A percentile compares a stretch with the other conserved stretches of the same genome.
Evolutionary conservation across 2,113 vertebrate genomes (phyloP).

Genomic region (Gasterosteus aculeatus): DNA sequence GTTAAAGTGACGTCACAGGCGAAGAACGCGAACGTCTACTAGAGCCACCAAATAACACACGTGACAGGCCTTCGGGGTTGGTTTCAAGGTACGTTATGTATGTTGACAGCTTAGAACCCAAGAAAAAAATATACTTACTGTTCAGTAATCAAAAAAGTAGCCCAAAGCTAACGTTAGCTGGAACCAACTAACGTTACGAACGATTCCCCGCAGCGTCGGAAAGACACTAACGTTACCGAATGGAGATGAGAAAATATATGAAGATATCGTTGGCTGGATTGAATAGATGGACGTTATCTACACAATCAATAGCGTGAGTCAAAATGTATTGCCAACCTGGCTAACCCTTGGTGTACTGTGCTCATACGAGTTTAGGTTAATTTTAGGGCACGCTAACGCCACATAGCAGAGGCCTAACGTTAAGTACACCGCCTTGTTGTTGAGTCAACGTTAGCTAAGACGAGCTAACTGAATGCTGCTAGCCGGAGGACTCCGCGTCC

Average conservation of each 20-base stretch:
- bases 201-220: constrained; percentile 1
- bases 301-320: background rate
- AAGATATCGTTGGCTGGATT: background rate
- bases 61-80: background rate
- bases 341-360: background rate
- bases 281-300: background rate
- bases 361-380: background rate
- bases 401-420: constrained; percentile 49
- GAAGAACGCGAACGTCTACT: background rate
- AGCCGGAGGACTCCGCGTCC: background rate
- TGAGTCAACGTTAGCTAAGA: background rate
- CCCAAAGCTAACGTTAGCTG: constrained; percentile 40
- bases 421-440: constrained; percentile 3
- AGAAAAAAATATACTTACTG: constrained; percentile 59
- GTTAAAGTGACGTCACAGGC: background rate
- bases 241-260: background rate
- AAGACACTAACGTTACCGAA: background rate
- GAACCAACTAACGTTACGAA: constrained; percentile 14
- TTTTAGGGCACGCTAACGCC: background rate
- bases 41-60: background rate
- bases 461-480: constrained; percentile 4
- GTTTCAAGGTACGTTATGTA: background rate
- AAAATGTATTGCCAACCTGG: background rate
- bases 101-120: background rate
- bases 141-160: constrained; percentile 22